Conservation (phyloP, 2,888 invertebrate species). For the Cepaea hortensis region DNA sequence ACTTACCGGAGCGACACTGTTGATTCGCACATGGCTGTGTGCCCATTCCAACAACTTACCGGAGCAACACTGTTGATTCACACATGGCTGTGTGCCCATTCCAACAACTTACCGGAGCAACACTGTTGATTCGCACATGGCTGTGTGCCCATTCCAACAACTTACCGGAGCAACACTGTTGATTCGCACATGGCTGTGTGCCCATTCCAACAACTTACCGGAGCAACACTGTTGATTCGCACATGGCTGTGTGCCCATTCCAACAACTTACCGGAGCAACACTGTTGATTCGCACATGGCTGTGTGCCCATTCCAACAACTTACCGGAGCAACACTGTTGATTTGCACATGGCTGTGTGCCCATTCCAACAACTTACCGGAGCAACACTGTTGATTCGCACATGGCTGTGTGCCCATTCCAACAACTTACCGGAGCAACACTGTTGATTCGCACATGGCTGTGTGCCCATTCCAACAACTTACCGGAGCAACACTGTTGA, state of each 20-base stretch:
- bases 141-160: too few relatives aligned
- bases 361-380: too few relatives aligned
- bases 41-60: slow-evolving; percentile 78
- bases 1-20: slow-evolving; percentile 77
- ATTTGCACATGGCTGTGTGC: too few relatives aligned
- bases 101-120: too few relatives aligned
- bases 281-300: slow-evolving; percentile 77
- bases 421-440: slow-evolving; percentile 76
- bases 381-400: too few relatives aligned
- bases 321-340: too few relatives aligned
- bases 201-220: slow-evolving; percentile 67
- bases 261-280: slow-evolving; percentile 77
- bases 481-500: slow-evolving; percentile 78
- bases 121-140: too few relatives aligned
- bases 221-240: slow-evolving; percentile 78
- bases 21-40: slow-evolving; percentile 77
- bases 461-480: slow-evolving; percentile 77
- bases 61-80: slow-evolving; percentile 78
- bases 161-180: too few relatives aligned
- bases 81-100: slow-evolving; percentile 76
- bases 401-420: too few relatives aligned
- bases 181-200: too few relatives aligned
- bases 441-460: slow-evolving; percentile 78
- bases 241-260: slow-evolving; percentile 78
- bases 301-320: slow-evolving; percentile 53